Conservation (phyloP, 2,797 vertebrate genomes). For the Arnoldichthys spilopterus region DNA sequence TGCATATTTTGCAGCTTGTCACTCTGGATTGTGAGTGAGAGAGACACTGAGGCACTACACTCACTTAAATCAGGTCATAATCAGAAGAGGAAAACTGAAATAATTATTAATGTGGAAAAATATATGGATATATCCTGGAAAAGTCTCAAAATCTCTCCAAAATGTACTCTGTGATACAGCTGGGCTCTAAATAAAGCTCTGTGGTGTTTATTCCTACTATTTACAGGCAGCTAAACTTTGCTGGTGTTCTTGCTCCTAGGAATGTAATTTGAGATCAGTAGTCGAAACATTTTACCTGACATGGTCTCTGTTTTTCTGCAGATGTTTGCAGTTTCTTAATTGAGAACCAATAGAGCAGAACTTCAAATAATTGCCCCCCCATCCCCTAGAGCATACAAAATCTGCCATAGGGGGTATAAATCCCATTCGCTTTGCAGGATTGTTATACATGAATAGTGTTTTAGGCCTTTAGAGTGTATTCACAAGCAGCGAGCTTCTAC, state of each 20-base stretch:
- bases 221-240: neutral
- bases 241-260: slow-evolving; percentile 1
- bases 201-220: neutral
- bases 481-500: neutral
- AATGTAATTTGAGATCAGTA: slow-evolving; percentile 22
- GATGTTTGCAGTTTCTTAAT: slow-evolving; percentile 51
- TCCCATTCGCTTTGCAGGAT: slow-evolving; percentile 17
- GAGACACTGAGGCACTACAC: neutral
- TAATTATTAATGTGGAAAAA: neutral
- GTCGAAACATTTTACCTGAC: slow-evolving; percentile 37
- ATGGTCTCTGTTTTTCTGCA: slow-evolving; percentile 22
- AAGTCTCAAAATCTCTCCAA: slow-evolving; percentile 1
- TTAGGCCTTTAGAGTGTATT: slow-evolving; percentile 13
- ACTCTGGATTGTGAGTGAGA: neutral
- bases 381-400: slow-evolving; percentile 43
- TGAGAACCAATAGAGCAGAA: slow-evolving; percentile 57
- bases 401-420: slow-evolving; percentile 36
- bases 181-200: neutral
- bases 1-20: neutral
- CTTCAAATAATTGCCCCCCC: slow-evolving; percentile 50
- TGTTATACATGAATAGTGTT: slow-evolving; percentile 15
- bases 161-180: neutral
- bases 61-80: neutral
- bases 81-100: neutral
- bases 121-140: too few species aligned